These are phyloP conservation scores for Neotoma lepida DNA, from an alignment of 2,113 vertebrate genomes.

Conservation along the genomic window DNA sequence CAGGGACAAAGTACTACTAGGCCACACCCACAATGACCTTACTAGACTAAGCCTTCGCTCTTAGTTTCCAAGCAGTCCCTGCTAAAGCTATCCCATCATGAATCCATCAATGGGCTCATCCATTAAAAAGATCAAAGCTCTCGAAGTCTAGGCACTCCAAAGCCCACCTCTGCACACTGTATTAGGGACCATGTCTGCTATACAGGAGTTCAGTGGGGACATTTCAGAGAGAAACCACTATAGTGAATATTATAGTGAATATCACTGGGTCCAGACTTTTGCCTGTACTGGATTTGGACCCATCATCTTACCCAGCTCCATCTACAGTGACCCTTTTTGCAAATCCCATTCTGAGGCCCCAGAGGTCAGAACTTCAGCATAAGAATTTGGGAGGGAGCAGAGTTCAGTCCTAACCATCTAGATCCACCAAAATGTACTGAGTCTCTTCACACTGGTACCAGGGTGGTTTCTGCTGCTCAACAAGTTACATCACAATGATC, in stretches of 20 bases:
- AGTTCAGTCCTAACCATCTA: background rate
- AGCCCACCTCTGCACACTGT: background rate
- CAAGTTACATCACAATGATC: background rate
- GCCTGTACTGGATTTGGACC: background rate
- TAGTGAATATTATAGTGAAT: background rate
- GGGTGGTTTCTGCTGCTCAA: fast-evolving
- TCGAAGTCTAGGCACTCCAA: background rate
- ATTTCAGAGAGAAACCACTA: background rate
- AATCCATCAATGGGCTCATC: background rate
- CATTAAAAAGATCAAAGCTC: background rate
- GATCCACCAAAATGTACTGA: background rate
- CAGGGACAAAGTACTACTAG: background rate
- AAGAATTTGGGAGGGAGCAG: background rate
- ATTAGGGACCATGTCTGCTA: background rate
- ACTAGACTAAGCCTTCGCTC: background rate
- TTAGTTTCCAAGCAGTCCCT: background rate
- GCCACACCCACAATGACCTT: background rate
- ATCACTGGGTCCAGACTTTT: background rate
- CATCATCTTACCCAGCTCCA: background rate
- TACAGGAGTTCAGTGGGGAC: background rate
- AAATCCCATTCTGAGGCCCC: background rate
- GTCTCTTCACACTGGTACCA: background rate
- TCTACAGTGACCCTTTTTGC: background rate
- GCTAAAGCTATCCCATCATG: background rate
- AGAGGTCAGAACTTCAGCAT: background rate